Evolutionary conservation across 2,797 vertebrate genomes (phyloP).

Genomic region (Moxostoma hubbsi): DNA sequence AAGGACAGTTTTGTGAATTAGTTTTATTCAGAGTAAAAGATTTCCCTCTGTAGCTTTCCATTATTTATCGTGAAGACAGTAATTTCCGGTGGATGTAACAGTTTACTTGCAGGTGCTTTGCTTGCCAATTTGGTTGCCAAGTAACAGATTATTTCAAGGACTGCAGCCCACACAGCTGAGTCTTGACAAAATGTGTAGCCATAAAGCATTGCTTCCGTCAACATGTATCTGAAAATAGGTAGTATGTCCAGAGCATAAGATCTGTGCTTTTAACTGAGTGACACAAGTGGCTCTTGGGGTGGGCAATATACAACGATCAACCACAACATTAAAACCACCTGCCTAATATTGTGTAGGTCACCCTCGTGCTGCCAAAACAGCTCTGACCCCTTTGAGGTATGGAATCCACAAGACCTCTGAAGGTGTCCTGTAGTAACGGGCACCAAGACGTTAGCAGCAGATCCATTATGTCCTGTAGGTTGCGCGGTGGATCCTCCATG

Average conservation of each 20-base stretch:
- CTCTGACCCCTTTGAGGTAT: too few relatives aligned
- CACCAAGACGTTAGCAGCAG: too few relatives aligned
- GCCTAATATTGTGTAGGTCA: too few relatives aligned
- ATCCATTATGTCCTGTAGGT: too few relatives aligned
- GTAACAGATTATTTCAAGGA: conserved; percentile 59
- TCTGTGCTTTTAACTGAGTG: background rate
- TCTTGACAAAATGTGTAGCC: conserved; percentile 4
- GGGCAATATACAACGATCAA: too few relatives aligned
- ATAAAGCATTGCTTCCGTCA: conserved; percentile 19
- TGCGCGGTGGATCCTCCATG: too few relatives aligned
- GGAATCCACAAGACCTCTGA: too few relatives aligned
- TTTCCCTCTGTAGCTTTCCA: conserved; percentile 58
- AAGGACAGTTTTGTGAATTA: background rate
- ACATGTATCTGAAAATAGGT: conserved; percentile 1
- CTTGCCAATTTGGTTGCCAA: conserved; percentile 75
- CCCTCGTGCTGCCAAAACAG: too few relatives aligned
- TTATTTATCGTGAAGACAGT: conserved; percentile 60
- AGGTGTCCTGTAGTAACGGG: too few relatives aligned
- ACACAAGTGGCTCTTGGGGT: background rate
- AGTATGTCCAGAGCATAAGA: background rate
- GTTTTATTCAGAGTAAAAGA: conserved; percentile 24
- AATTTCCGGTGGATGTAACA: conserved; percentile 69
- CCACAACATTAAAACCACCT: too few relatives aligned
- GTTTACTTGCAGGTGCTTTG: conserved; percentile 75
- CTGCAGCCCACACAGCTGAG: conserved; percentile 47